A percentile compares a stretch with the other conserved stretches of the same genome.
Conservation (phyloP, 2,113 vertebrate species). For the Toxotes chatareus region DNA sequence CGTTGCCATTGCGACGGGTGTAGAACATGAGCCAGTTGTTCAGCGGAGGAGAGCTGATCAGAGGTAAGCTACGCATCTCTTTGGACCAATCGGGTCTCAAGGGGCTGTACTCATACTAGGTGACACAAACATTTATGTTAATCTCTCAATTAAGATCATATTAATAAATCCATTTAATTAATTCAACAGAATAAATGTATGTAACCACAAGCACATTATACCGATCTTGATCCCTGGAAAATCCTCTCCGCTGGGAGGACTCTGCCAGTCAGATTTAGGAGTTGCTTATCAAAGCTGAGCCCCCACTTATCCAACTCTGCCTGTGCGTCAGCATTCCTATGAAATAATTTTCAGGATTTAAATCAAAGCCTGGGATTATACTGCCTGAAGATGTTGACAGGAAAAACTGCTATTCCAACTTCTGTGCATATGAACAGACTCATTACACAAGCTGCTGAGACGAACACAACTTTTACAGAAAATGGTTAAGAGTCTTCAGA, state of each 20-base stretch:
- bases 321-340: slow-evolving; percentile 88
- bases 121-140: slow-evolving; percentile 26
- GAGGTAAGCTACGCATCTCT: slow-evolving; percentile 87
- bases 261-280: slow-evolving; percentile 88
- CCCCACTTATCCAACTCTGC: slow-evolving; percentile 91
- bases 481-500: not conserved
- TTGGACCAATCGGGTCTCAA: slow-evolving; percentile 90
- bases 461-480: not conserved
- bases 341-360: slow-evolving; percentile 41
- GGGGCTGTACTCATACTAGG: slow-evolving; percentile 90
- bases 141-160: not conserved
- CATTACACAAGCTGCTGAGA: slow-evolving; percentile 2
- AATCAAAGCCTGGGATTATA: slow-evolving; percentile 11
- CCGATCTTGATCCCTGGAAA: slow-evolving; percentile 85
- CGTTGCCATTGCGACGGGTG: slow-evolving; percentile 83
- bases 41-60: slow-evolving; percentile 85
- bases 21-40: slow-evolving; percentile 90
- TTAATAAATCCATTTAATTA: not conserved
- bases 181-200: not conserved
- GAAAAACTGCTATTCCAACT: not conserved
- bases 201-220: slow-evolving; percentile 57
- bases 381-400: not conserved
- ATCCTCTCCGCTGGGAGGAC: slow-evolving; percentile 91
- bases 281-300: slow-evolving; percentile 89
- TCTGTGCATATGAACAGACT: slow-evolving; percentile 1